Base-by-base conservation (phyloP, 2,888 invertebrate species). In the Papilio protenor region DNA sequence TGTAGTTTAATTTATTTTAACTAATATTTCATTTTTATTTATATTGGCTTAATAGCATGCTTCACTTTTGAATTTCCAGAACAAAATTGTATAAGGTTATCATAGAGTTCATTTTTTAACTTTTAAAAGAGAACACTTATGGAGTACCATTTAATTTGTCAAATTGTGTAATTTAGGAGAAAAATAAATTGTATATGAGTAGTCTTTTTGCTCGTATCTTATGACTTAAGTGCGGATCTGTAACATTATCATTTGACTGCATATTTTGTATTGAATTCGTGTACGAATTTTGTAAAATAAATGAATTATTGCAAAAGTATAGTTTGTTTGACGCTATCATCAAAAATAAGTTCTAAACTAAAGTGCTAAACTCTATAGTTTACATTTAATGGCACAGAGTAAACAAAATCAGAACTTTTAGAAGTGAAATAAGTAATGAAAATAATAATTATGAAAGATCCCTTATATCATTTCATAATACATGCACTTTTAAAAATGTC, bases 241-340 rank as follows among this genome's bases (percentile, higher is more conserved):
- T 59, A 27, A 12, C 59, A 4, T 27, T 47, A 57, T 27, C 5
- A 59, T 59, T 59, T 59, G 11, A 12, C 57, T 59, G 12, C 0
- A 8, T 8, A 3, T 8, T 23, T 23, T 55, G n/a, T n/a, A 18
- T 10, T 21, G n/a, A 11, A n/a, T n/a, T 55, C 49, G 10, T 47
- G 47, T 47, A 47, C 11, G 47, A 47, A 47, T 33, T 33, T 33
- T 12, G 55, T 27, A 73, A 73, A 73, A 73, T 33, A 69, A 33
- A 69, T 18, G 40, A 14, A n/a, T 11, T 18, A 27, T 71, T 71
- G n/a, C 21, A 27, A 52, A 23, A 8, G 21, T 47, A 5, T 70
- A 47, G 2, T 27, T 27, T 2, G 33, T 33, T 69, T 16, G 45
- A 69, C 8, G 12, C 52, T 49, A n/a, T n/a, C n/a, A n/a, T n/a